These are phyloP conservation scores for Cyrtonyx montezumae DNA, from an alignment of 2,113 vertebrate species.

Conservation along the genomic window DNA sequence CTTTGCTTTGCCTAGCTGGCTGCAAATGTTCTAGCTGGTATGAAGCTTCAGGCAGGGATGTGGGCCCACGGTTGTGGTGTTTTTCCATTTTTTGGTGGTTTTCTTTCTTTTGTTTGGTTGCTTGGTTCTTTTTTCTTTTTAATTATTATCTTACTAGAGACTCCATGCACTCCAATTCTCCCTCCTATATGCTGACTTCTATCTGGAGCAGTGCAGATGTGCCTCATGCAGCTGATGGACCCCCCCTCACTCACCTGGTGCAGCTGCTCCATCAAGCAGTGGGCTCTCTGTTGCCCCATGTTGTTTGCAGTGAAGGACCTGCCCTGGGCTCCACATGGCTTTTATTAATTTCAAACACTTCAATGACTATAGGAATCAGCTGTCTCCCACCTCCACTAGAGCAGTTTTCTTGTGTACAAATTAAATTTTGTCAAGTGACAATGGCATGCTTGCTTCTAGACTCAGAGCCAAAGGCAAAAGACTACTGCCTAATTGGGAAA, in stretches of 20 bases:
- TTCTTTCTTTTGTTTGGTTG: not conserved
- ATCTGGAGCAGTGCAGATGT: not conserved
- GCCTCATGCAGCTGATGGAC: not conserved
- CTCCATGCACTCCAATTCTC: not conserved
- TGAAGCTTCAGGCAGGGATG: not conserved
- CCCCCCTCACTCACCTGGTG: not conserved
- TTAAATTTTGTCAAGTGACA: not conserved
- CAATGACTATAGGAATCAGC: not conserved
- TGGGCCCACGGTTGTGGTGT: not conserved
- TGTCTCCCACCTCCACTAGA: fast-evolving
- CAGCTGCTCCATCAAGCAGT: too few relatives aligned
- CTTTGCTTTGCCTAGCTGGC: too few relatives aligned
- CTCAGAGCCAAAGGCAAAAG: not conserved
- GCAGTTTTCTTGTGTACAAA: not conserved
- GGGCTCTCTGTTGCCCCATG: fast-evolving
- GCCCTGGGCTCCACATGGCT: not conserved
- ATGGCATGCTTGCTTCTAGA: not conserved
- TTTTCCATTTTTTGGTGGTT: not conserved
- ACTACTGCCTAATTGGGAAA: not conserved
- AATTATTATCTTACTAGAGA: not conserved
- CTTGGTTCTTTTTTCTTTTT: not conserved
- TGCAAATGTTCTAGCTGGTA: not conserved
- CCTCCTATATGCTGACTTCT: fast-evolving
- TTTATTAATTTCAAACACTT: not conserved
- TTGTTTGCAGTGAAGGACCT: not conserved